Evolutionary conservation across 53 echinoderm and acorn worm species (phyloP).

Genomic region (Mesocentrotus franciscanus): DNA sequence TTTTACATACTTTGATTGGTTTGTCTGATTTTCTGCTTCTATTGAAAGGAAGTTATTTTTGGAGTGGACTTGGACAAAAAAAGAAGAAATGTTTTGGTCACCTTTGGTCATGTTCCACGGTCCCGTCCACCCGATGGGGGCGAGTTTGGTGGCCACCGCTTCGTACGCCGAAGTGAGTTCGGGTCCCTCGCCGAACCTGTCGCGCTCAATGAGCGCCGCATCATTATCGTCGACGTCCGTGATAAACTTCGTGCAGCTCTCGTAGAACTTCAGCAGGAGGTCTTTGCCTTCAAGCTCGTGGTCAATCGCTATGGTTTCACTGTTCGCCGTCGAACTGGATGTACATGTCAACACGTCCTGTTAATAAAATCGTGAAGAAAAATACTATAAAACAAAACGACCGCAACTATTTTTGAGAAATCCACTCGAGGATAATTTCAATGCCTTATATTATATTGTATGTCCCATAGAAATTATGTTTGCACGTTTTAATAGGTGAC

Average conservation of each 20-base stretch:
- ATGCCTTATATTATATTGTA: no score
- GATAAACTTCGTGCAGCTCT: conserved; percentile 56
- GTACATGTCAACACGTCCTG: conserved; percentile 54
- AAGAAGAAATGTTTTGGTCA: conserved; percentile 36
- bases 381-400: background rate
- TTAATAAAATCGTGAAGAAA: background rate
- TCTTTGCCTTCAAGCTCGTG: conserved; percentile 33
- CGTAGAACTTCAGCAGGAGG: conserved; percentile 53
- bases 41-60: no score
- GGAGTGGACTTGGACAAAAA: no score
- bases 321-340: background rate
- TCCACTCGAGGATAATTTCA: no score
- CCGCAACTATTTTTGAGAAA: no score
- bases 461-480: no score
- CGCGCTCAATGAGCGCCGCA: conserved; percentile 36
- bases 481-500: no score
- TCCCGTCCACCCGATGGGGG: conserved; percentile 1
- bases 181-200: conserved; percentile 36
- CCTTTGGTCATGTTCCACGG: conserved; percentile 71
- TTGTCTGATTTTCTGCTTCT: no score
- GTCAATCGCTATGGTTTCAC: conserved; percentile 41
- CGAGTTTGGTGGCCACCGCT: conserved; percentile 59
- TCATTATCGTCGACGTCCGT: conserved; percentile 52
- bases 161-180: conserved; percentile 29
- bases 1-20: no score